Percentiles rank a stretch among this genome's conserved stretches.
These are phyloP conservation scores for Siphamia tubifer DNA, from an alignment of 2,113 vertebrate genomes.

Conservation along the genomic window DNA sequence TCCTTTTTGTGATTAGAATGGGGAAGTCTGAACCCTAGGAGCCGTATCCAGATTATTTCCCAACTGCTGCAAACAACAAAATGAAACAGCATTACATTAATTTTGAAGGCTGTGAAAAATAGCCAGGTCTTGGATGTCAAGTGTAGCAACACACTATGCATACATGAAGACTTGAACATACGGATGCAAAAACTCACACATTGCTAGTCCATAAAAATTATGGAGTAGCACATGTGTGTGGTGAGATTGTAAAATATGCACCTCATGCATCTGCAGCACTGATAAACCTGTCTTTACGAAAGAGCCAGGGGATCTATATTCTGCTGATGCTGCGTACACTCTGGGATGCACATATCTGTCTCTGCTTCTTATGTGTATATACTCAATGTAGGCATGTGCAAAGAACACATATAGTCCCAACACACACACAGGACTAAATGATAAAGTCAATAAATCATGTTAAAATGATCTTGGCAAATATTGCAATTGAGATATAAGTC, in stretches of 20 bases:
- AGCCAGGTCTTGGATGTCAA: neutral
- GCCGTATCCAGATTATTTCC: slow-evolving; percentile 26
- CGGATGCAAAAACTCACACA: neutral
- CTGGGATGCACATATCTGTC: neutral
- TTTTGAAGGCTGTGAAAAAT: slow-evolving; percentile 16
- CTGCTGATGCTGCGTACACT: slow-evolving; percentile 47
- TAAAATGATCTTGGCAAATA: too few relatives aligned
- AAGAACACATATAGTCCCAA: too few relatives aligned
- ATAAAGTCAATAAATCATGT: too few relatives aligned
- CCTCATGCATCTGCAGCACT: slow-evolving; percentile 47
- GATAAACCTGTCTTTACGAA: slow-evolving; percentile 49
- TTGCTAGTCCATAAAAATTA: slow-evolving; percentile 1
- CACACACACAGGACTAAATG: too few relatives aligned
- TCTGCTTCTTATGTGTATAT: neutral
- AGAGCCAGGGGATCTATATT: slow-evolving; percentile 50
- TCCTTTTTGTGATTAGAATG: slow-evolving; percentile 34
- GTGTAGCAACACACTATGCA: neutral
- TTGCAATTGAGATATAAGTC: too few relatives aligned
- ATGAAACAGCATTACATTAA: slow-evolving; percentile 6
- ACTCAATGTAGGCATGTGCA: too few relatives aligned
- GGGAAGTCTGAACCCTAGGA: slow-evolving; percentile 6
- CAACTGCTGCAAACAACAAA: slow-evolving; percentile 3
- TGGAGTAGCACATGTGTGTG: neutral
- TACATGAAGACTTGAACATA: neutral
- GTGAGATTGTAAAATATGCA: slow-evolving; percentile 33